Base-by-base conservation (phyloP, 64 coral and sea anemone species). In the Anthopleura sola region DNA sequence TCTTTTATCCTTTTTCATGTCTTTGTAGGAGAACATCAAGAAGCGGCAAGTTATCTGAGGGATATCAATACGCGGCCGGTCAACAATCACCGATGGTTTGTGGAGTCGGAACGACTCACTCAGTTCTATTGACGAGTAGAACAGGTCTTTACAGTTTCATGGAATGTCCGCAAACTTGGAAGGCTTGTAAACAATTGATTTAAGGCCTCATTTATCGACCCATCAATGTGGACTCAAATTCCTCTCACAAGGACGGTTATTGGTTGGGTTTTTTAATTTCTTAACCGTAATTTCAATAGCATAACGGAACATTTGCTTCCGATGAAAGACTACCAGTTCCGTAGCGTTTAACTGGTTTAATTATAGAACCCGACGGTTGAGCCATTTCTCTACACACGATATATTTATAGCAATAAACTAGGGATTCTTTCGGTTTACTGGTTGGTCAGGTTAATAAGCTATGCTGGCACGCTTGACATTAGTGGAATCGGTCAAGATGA, bases 281-380 rank as follows among this genome's bases (percentile, higher is more conserved):
- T 37, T 79, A 48, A 3, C 76, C 34, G 36, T 79, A 79, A 79
- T 79, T 79, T 79, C 76, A 79, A 79, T 79, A 47, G 76, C 44
- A 26, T 79, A 79, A 79, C 76, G 76, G 76, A 79, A 79, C 76
- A 79, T 48, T 44, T 38, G 37, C 76, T 79, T 79, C 76, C 76
- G 76, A 33, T 79, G 76, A 48, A 38, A 48, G 76, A 44, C 76
- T 79, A 21, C 18, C 21, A 44, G 76, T 79, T 79, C 76, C 76
- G 76, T 79, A 38, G 18, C 44, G 44, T 79, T 79, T 79, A 79
- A 47, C 37, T 21, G 47, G 76, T 79, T 79, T 79, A 79, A 79
- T 79, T 44, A 79, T 79, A 79, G 76, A 77, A 38, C 26, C 6
- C 37, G 75, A 79, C 76, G 76, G 76, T 33, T 13, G n/a, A 79